These are phyloP conservation scores for Caranx ignobilis DNA, from an alignment of 2,113 vertebrate genomes.

Conservation along the genomic window DNA sequence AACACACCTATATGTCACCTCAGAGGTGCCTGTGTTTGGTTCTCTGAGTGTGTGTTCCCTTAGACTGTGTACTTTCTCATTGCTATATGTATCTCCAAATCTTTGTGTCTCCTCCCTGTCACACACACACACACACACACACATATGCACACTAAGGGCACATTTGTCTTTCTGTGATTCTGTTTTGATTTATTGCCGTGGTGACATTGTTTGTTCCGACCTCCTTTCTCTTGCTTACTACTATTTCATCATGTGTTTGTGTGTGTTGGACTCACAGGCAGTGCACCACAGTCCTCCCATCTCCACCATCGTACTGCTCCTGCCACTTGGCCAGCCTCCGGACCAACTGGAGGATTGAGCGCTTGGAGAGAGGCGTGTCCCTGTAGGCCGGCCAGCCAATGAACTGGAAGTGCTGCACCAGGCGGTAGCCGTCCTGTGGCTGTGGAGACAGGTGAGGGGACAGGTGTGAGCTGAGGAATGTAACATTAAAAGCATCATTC, in stretches of 20 bases:
- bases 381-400: constrained; percentile 98
- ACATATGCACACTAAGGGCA: constrained; percentile 11
- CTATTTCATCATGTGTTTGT: constrained; percentile 5
- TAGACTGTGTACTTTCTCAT: constrained; percentile 1
- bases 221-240: neutral
- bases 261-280: constrained; percentile 90
- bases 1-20: neutral
- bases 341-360: constrained; percentile 95
- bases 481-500: no score
- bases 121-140: constrained; percentile 6
- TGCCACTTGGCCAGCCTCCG: constrained; percentile 96
- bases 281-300: constrained; percentile 95
- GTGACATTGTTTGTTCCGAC: neutral
- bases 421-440: constrained; percentile 96
- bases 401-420: constrained; percentile 98
- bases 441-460: constrained; percentile 62
- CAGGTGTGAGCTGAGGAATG: constrained; percentile 79
- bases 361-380: constrained; percentile 95
- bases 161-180: constrained; percentile 1
- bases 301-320: constrained; percentile 95
- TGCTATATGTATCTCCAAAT: constrained; percentile 1
- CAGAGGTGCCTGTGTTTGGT: neutral
- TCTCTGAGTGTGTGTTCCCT: neutral
- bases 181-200: neutral
- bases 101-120: neutral